Percentiles rank a stretch among this genome's conserved stretches.
These are phyloP conservation scores for Dinomys branickii DNA, from an alignment of 2,113 vertebrate genomes.

Conservation along the genomic window DNA sequence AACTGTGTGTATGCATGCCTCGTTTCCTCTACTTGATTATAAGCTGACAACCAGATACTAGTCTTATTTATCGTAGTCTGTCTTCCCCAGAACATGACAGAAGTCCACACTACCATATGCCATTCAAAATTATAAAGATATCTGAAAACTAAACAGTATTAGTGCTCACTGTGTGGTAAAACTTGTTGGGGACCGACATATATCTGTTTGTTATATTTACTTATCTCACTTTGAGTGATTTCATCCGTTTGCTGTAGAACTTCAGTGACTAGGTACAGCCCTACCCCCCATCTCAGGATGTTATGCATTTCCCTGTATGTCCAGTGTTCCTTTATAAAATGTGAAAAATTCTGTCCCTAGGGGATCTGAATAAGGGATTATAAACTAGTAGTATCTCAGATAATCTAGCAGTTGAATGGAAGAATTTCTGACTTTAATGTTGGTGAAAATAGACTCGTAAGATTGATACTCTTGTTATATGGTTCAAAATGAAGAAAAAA, in stretches of 20 bases:
- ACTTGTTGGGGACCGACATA: background rate
- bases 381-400: constrained; percentile 32
- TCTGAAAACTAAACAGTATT: constrained; percentile 33
- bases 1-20: background rate
- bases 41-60: constrained; percentile 26
- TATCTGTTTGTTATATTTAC: background rate
- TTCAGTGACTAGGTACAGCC: constrained; percentile 3
- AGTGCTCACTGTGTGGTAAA: background rate
- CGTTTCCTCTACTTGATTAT: background rate
- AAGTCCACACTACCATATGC: background rate
- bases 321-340: constrained; percentile 54
- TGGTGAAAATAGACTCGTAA: constrained; percentile 43
- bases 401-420: background rate
- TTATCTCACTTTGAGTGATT: background rate
- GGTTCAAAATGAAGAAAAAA: constrained; percentile 14
- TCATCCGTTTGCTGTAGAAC: constrained; percentile 21
- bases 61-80: background rate
- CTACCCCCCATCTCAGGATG: background rate
- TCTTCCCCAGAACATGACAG: background rate
- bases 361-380: constrained; percentile 17
- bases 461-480: background rate
- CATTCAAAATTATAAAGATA: background rate
- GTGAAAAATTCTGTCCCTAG: background rate
- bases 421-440: constrained; percentile 46
- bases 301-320: background rate